Conservation (phyloP, 2,797 vertebrate species). For the Gouania willdenowi region DNA sequence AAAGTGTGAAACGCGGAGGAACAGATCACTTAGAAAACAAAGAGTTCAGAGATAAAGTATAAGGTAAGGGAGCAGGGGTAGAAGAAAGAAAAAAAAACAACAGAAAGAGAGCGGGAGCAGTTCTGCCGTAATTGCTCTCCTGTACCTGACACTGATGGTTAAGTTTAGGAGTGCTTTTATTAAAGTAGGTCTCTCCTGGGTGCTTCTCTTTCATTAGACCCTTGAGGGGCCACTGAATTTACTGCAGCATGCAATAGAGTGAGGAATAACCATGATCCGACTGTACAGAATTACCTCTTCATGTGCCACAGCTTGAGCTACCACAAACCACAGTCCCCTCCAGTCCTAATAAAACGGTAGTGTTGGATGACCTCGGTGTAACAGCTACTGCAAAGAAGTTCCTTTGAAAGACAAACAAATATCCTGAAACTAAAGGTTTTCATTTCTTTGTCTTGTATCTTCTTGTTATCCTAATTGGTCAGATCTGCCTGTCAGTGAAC, state of each 20-base stretch:
- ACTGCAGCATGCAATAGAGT: constrained; percentile 58
- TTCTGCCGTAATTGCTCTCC: constrained; percentile 63
- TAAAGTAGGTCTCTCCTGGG: constrained; percentile 57
- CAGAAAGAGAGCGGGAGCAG: constrained; percentile 25
- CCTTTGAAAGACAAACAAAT: too few species aligned
- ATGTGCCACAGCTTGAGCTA: constrained; percentile 29
- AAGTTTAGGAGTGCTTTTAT: constrained; percentile 69
- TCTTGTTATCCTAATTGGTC: too few species aligned
- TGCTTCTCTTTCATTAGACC: constrained; percentile 51
- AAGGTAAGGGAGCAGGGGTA: constrained; percentile 9
- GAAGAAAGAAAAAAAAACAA: constrained; percentile 10
- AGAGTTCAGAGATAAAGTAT: constrained; percentile 6
- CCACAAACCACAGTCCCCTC: constrained; percentile 37
- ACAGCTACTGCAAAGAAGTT: too few species aligned
- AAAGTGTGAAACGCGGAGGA: constrained; percentile 44
- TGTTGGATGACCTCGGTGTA: constrained; percentile 55
- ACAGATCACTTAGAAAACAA: constrained; percentile 37
- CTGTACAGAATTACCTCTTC: constrained; percentile 49
- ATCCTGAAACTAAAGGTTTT: too few species aligned
- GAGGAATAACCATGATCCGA: constrained; percentile 49
- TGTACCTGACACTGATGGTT: constrained; percentile 63
- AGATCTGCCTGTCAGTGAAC: too few species aligned
- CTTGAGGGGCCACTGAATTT: constrained; percentile 56
- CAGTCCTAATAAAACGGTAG: constrained; percentile 64
- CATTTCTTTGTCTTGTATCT: too few species aligned